Conservation (phyloP, 2,888 invertebrate genomes). For the Carpatolechia fugitivella region DNA sequence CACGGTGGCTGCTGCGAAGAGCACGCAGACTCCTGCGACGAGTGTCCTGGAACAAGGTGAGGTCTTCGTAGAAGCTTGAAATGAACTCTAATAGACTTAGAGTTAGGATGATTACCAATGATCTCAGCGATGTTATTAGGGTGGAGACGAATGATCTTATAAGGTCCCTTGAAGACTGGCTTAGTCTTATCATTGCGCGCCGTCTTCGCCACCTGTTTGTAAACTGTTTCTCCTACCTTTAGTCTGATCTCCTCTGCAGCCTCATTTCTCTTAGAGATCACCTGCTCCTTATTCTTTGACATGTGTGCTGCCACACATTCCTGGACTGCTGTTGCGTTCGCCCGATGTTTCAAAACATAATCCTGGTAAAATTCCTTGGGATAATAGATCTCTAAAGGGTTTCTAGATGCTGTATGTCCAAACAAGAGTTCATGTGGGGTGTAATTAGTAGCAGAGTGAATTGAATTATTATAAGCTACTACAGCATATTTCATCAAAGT, state of each 20-base stretch:
- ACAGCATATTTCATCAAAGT: constrained; percentile 31
- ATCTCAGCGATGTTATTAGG: constrained; percentile 22
- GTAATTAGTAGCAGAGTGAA: too few relatives aligned
- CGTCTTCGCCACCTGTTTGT: constrained; percentile 32
- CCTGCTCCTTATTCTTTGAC: constrained; percentile 17
- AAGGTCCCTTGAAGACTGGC: constrained; percentile 21
- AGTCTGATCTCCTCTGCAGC: constrained; percentile 23
- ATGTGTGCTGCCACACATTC: constrained; percentile 9
- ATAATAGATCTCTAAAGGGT: constrained; percentile 34
- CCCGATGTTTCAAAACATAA: constrained; percentile 83
- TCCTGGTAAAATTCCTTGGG: too few relatives aligned
- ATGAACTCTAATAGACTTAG: constrained; percentile 22
- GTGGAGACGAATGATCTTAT: constrained; percentile 20
- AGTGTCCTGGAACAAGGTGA: constrained; percentile 20
- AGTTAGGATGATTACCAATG: constrained; percentile 21
- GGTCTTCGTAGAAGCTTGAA: constrained; percentile 20
- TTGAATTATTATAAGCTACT: constrained; percentile 32
- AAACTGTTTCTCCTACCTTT: constrained; percentile 29
- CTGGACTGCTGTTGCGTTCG: not conserved
- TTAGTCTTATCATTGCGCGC: constrained; percentile 21
- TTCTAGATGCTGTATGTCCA: constrained; percentile 33
- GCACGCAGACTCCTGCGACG: constrained; percentile 7
- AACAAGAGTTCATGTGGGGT: too few relatives aligned
- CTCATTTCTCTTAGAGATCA: constrained; percentile 17
- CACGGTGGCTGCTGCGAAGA: constrained; percentile 6